These are phyloP conservation scores for Epirrhoe tristata DNA, from an alignment of 2,888 invertebrate species.

Conservation along the genomic window DNA sequence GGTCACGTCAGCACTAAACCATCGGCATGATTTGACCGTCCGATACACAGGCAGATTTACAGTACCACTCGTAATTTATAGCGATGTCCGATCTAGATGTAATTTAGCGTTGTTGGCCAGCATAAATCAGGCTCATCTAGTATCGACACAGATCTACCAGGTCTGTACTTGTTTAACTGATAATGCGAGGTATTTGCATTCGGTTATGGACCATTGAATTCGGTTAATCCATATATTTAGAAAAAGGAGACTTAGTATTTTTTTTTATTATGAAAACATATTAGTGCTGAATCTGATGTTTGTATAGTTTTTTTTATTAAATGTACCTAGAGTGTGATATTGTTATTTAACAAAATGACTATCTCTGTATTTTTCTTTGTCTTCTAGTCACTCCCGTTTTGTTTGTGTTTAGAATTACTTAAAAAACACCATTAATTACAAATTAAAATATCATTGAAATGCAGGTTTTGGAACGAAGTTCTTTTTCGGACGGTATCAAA, in stretches of 20 bases:
- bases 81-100: conserved; percentile 83
- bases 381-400: no score
- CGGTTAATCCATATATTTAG: neutral
- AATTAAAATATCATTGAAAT: no score
- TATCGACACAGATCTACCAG: conserved; percentile 63
- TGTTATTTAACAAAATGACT: no score
- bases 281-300: no score
- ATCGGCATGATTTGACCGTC: conserved; percentile 79
- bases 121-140: conserved; percentile 82
- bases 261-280: no score
- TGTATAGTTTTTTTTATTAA: no score
- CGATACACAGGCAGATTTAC: conserved; percentile 82
- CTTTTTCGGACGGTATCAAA: no score
- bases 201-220: neutral
- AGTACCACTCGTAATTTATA: conserved; percentile 81
- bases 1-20: conserved; percentile 66
- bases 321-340: no score
- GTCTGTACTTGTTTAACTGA: conserved; percentile 68
- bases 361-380: no score
- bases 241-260: neutral
- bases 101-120: conserved; percentile 81
- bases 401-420: no score
- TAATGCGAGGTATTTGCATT: conserved; percentile 53
- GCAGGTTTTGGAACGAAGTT: no score
- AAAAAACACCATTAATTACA: no score